Conservation (phyloP, 2,888 invertebrate genomes). For the Liodrosophila aerea region DNA sequence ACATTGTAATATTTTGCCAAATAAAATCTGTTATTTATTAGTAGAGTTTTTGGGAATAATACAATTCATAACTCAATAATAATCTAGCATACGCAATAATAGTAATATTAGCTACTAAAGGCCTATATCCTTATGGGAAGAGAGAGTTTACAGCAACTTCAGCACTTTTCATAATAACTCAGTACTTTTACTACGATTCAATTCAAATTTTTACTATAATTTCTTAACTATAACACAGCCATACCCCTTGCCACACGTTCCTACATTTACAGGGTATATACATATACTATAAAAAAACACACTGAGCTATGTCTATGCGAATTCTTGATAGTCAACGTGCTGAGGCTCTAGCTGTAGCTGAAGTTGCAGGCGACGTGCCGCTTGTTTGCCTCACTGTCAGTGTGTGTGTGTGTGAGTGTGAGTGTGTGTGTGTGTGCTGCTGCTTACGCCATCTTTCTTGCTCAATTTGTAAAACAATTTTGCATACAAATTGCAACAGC, state of each 20-base stretch:
- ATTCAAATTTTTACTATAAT: no score
- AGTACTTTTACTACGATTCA: no score
- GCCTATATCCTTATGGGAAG: no score
- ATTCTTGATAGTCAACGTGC: constrained; percentile 57
- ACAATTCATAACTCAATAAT: no score
- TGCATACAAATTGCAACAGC: constrained; percentile 77
- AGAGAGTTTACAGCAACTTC: no score
- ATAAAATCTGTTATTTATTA: no score
- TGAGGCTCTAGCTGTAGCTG: constrained; percentile 31
- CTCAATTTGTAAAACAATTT: constrained; percentile 77
- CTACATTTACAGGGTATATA: constrained; percentile 13
- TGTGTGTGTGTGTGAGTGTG: constrained; percentile 18
- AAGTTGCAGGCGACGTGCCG: constrained; percentile 42
- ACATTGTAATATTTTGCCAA: no score
- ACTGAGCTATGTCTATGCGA: constrained; percentile 37
- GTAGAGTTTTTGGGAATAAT: no score
- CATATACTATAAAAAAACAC: constrained; percentile 14
- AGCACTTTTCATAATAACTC: no score
- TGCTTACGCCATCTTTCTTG: constrained; percentile 77
- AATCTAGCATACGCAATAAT: no score
- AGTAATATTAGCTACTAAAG: no score
- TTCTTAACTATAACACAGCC: no score
- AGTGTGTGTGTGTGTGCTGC: constrained; percentile 31
- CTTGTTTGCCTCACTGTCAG: constrained; percentile 49
- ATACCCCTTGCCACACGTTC: not conserved